A percentile compares a stretch with the other conserved stretches of the same genome.
These are phyloP conservation scores for Zygaena filipendulae DNA, from an alignment of 2,888 invertebrate genomes.

Conservation along the genomic window DNA sequence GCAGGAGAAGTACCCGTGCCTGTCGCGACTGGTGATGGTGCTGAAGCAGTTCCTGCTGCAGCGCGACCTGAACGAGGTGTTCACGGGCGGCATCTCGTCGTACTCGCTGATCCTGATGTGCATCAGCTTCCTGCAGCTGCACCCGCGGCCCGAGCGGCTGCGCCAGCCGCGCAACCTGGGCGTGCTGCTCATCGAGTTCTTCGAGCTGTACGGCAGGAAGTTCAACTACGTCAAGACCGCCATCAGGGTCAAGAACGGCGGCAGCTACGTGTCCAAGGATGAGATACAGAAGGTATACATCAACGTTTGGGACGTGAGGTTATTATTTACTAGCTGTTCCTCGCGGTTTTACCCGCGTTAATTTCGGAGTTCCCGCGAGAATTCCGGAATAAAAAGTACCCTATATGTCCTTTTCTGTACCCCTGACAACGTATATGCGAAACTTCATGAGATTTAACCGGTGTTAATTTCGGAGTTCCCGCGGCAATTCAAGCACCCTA, in stretches of 20 bases:
- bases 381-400: too few species aligned
- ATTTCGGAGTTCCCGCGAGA: too few species aligned
- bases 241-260: conserved; percentile 93
- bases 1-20: conserved; percentile 83
- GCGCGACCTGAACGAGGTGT: conserved; percentile 98
- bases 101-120: conserved; percentile 99
- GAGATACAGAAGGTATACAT: conserved; percentile 81
- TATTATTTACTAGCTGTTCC: too few species aligned
- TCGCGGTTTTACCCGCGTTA: too few species aligned
- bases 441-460: too few species aligned
- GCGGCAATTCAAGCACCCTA: too few species aligned
- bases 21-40: conserved; percentile 95
- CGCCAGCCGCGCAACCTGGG: conserved; percentile 82
- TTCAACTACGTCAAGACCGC: conserved; percentile 96
- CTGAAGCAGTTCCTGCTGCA: conserved; percentile 98
- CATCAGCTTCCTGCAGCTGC: conserved; percentile 95
- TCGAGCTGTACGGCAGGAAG: conserved; percentile 96
- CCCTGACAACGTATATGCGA: too few species aligned
- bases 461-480: too few species aligned
- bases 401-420: too few species aligned
- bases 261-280: conserved; percentile 93
- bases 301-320: too few species aligned
- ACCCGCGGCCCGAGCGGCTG: conserved; percentile 84
- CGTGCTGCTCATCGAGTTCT: conserved; percentile 94
- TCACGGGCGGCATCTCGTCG: conserved; percentile 98